Evolutionary conservation across 1,140 invertebrate genomes (phyloP).

Genomic region (roundworm (Caenorhabditis elegans)): DNA sequence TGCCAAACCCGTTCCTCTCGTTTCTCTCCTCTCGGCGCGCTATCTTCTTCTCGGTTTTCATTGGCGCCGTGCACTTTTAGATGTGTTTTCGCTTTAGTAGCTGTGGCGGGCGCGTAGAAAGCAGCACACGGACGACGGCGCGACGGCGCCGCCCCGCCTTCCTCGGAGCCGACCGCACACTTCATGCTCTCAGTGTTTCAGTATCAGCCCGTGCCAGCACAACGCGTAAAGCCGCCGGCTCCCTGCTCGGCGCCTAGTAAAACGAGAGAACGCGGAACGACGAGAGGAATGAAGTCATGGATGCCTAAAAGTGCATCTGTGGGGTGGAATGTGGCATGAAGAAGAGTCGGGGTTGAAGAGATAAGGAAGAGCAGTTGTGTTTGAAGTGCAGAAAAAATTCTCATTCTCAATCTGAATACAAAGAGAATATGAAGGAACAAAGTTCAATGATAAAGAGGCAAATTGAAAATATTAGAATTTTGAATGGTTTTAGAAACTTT

Average conservation of each 20-base stretch:
- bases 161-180: not conserved
- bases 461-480: not conserved
- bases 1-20: conserved; percentile 22
- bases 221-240: not conserved
- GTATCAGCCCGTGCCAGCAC: conserved; percentile 14
- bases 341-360: not conserved
- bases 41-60: not conserved
- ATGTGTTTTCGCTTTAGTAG: not conserved
- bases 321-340: not conserved
- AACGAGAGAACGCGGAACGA: conserved; percentile 17
- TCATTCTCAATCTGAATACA: not conserved
- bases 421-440: not conserved
- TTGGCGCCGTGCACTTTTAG: conserved; percentile 26
- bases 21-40: not conserved
- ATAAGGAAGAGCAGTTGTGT: not conserved
- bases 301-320: conserved; percentile 1
- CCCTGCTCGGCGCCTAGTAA: not conserved
- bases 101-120: not conserved
- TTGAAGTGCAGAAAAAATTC: not conserved
- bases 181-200: not conserved
- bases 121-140: not conserved
- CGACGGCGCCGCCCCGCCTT: not conserved
- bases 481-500: no score
- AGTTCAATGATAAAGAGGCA: not conserved
- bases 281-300: not conserved